Evolutionary conservation across 2,797 vertebrate species (phyloP), one percentile per base, ranked within the genome.

Genomic region (Halcyon badia): DNA sequence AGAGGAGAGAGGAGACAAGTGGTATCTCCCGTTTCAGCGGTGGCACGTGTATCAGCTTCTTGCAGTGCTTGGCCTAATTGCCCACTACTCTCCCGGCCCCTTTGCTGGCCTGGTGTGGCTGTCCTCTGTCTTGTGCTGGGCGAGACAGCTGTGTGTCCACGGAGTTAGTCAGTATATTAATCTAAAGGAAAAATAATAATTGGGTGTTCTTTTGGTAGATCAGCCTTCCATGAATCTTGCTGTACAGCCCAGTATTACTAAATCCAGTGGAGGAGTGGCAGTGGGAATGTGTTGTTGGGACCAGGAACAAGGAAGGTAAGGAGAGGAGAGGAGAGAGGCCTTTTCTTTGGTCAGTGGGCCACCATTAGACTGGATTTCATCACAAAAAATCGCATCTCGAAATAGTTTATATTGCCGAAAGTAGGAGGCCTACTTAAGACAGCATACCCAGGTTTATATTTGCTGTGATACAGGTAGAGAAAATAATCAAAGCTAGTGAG

Each of bases 41-140:
- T 9, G 3, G 19, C 1, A 2, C 0, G 0, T 44, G 4, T 58
- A 16, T 39, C 51, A 71, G 25, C 37, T 66, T 70, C n/a, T 8
- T 42, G 19, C 3, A 25, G 46, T 22, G 22, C 30, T 73, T 56
- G 46, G 15, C 62, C 24, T 56, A 28, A 25, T 17, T 46, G 21
- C 26, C 19, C 18, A 5, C 19, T 66, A 49, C 33, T 44, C 21
- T 73, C 16, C 54, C 73, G 54, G 10, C 8, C 12, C 19, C 17
- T 66, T 64, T 66, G 56, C 42, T 85, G 79, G 30, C n/a, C 10
- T 49, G 28, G 12, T 83, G 64, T 30, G 76, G 24, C 60, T 90
- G 39, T 46, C 21, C 16, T 78, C 16, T 78, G 8, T 65, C 56
- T 49, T 24, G 3, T 52, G 21, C 37, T 69, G 42, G 9, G 21